Evolutionary conservation across 2,113 vertebrate species (phyloP).

Genomic region (Promerops cafer): DNA sequence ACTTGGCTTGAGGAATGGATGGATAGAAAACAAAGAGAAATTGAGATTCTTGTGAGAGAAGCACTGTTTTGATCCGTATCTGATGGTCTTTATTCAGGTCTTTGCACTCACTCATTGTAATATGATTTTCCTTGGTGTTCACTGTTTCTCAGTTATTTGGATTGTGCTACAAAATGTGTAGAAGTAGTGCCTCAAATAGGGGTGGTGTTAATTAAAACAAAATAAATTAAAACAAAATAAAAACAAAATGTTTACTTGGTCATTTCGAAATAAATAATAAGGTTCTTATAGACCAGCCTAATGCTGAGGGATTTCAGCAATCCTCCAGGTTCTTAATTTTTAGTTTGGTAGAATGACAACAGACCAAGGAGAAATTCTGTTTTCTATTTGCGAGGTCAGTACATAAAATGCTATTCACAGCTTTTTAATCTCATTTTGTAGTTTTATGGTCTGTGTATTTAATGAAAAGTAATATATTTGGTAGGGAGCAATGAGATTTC

Average conservation of each 20-base stretch:
- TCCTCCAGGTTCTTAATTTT: not conserved
- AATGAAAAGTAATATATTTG: conserved; percentile 34
- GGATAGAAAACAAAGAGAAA: not conserved
- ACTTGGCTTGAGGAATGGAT: not conserved
- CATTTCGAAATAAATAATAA: not conserved
- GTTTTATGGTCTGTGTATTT: conserved; percentile 15
- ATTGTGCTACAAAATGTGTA: not conserved
- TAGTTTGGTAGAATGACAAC: not conserved
- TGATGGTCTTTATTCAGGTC: not conserved
- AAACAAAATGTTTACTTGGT: not conserved
- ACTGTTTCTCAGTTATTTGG: not conserved
- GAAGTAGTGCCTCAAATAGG: not conserved
- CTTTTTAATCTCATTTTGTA: conserved; percentile 15
- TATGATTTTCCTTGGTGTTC: not conserved
- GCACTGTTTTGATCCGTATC: not conserved
- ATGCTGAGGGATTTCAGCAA: not conserved
- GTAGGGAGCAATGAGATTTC: conserved; percentile 23
- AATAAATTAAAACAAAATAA: not conserved
- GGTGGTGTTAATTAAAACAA: not conserved
- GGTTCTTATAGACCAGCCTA: not conserved
- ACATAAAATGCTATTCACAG: conserved; percentile 18
- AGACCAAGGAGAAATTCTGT: not conserved
- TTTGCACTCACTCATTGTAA: not conserved
- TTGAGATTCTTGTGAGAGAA: not conserved
- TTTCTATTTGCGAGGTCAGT: not conserved